Conservation (phyloP, 2,797 vertebrate genomes). For the Micromesistius poutassou region DNA sequence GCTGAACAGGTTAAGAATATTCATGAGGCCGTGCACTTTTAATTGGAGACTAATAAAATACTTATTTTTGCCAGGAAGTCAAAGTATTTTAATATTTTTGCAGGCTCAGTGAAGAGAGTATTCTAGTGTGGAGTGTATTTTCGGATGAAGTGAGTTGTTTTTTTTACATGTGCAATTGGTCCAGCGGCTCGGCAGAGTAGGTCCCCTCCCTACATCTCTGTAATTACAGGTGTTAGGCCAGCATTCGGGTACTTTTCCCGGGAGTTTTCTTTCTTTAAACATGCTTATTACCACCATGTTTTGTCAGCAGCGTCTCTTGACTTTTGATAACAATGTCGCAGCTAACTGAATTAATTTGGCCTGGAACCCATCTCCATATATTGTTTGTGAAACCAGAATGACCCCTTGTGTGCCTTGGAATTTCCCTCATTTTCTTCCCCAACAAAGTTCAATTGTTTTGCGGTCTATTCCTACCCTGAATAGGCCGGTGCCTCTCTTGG, state of each 20-base stretch:
- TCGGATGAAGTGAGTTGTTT: background rate
- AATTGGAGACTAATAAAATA: background rate
- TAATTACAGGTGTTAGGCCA: background rate
- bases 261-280: background rate
- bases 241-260: background rate
- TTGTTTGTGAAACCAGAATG: conserved; percentile 2
- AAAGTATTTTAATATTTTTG: background rate
- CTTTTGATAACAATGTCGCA: background rate
- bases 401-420: background rate
- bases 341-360: background rate
- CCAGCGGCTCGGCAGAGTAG: background rate
- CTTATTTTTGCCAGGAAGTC: background rate
- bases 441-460: conserved; percentile 15
- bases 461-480: conserved; percentile 1
- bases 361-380: background rate
- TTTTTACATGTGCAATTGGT: background rate
- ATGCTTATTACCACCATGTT: background rate
- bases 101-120: background rate
- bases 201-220: background rate
- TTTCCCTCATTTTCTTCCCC: background rate
- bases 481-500: background rate
- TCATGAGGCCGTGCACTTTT: background rate
- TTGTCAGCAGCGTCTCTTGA: background rate
- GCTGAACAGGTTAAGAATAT: background rate
- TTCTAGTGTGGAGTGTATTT: background rate